These are phyloP conservation scores for Acanthoscelides obtectus DNA, from an alignment of 2,888 invertebrate genomes.

Conservation along the genomic window DNA sequence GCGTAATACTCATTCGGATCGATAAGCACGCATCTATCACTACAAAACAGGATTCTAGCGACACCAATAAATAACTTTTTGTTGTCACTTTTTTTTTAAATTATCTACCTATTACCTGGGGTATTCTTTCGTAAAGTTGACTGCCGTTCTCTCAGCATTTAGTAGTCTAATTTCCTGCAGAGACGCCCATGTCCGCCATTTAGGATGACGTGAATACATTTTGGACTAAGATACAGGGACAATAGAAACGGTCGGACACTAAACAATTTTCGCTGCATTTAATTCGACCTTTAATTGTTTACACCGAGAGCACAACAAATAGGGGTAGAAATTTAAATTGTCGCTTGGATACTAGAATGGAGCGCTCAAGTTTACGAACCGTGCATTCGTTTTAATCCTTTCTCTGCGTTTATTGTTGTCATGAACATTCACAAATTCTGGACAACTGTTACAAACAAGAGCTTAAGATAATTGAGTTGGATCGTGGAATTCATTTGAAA, in stretches of 20 bases:
- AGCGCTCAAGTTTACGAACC: not conserved
- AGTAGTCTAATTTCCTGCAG: not conserved
- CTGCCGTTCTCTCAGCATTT: no score
- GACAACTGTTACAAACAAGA: not conserved
- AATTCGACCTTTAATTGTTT: not conserved
- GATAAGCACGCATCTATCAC: no score
- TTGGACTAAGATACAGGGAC: not conserved
- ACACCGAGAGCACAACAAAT: not conserved
- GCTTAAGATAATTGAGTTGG: not conserved
- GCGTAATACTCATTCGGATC: no score
- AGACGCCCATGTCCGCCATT: not conserved
- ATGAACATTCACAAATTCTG: not conserved
- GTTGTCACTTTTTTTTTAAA: no score
- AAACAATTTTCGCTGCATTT: not conserved
- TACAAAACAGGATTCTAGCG: no score
- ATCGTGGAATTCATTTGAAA: not conserved
- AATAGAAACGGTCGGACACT: not conserved
- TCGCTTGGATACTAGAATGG: not conserved
- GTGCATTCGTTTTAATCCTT: not conserved
- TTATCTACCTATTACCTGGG: no score
- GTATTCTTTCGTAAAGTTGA: no score
- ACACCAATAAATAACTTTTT: no score
- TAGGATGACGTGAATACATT: not conserved
- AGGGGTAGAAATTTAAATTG: not conserved
- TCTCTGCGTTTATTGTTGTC: not conserved